Percentiles rank a stretch among this genome's conserved stretches.
phyloP scores from a whole-genome alignment of 2,888 invertebrate species.

The Baronia brevicornis region DNA sequence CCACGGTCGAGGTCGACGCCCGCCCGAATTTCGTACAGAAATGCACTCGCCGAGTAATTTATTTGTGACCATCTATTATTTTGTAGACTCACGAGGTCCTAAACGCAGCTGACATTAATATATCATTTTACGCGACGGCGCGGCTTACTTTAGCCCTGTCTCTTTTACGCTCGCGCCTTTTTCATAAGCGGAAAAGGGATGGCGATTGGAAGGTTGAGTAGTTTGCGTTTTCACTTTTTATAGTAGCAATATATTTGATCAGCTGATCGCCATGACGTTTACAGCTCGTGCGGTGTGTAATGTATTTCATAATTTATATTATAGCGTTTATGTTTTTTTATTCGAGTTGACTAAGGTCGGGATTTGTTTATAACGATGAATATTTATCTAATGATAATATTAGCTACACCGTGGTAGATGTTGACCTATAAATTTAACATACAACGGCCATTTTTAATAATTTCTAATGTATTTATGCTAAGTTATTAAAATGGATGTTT shows the following conservation, averaged over 20 bases:
- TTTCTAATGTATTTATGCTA: not conserved
- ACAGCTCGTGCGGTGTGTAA: slow-evolving; percentile 60
- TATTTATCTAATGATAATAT: slow-evolving; percentile 48
- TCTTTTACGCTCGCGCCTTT: slow-evolving; percentile 28
- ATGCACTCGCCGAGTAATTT: slow-evolving; percentile 72
- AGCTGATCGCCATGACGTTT: slow-evolving; percentile 75
- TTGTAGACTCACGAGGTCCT: slow-evolving; percentile 75
- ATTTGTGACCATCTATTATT: slow-evolving; percentile 76
- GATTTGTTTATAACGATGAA: slow-evolving; percentile 64
- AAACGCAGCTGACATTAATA: slow-evolving; percentile 76
- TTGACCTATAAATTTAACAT: slow-evolving; percentile 28
- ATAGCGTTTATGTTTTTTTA: slow-evolving; percentile 53
- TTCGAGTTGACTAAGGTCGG: slow-evolving; percentile 60
- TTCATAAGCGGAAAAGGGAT: slow-evolving; percentile 37
- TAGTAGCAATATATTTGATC: slow-evolving; percentile 76
- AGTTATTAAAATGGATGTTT: too few relatives aligned
- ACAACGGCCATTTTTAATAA: slow-evolving; percentile 6
- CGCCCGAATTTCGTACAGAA: slow-evolving; percentile 72
- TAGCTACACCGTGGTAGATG: slow-evolving; percentile 23
- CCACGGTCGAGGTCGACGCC: slow-evolving; percentile 70
- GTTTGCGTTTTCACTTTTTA: slow-evolving; percentile 75
- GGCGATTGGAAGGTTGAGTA: slow-evolving; percentile 43
- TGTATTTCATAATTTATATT: slow-evolving; percentile 73
- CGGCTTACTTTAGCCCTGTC: slow-evolving; percentile 35
- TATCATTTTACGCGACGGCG: slow-evolving; percentile 72